Conservation (phyloP, 2,113 vertebrate genomes). For the Elanoides forficatus region DNA sequence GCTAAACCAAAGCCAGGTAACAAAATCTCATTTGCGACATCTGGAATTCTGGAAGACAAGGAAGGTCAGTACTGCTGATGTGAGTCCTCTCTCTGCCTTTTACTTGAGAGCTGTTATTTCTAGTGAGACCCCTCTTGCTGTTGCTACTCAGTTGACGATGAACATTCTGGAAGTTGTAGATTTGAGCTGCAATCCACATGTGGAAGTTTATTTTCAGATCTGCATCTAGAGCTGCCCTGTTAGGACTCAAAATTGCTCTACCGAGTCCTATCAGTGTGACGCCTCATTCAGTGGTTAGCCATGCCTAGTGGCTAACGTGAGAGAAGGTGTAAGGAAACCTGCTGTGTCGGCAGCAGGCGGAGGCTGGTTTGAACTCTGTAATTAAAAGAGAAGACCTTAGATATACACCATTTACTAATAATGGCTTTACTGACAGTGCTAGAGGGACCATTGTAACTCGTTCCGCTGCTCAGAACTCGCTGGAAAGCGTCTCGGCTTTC, state of each 20-base stretch:
- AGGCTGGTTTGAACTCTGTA: neutral
- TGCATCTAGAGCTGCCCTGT: neutral
- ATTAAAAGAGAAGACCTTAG: neutral
- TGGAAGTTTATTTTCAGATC: neutral
- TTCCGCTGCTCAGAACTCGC: neutral
- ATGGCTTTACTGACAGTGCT: neutral
- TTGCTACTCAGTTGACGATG: neutral
- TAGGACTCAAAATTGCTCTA: fast-evolving
- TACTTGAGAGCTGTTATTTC: neutral
- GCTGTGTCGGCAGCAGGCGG: fast-evolving
- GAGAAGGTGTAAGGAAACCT: neutral
- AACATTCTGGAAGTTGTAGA: neutral
- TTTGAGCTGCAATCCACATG: neutral
- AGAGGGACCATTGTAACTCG: neutral
- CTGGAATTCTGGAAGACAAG: neutral
- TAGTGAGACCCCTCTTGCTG: neutral
- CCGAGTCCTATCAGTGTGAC: fast-evolving
- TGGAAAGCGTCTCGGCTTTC: fast-evolving
- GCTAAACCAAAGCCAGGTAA: too few species aligned
- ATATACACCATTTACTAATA: neutral
- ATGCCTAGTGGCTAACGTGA: fast-evolving
- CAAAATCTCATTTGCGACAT: too few species aligned
- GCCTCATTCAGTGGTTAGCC: fast-evolving
- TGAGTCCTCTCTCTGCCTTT: neutral
- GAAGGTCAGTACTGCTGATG: too few species aligned